Conservation (phyloP, 2,888 invertebrate genomes). For the Corbicula japonica region DNA sequence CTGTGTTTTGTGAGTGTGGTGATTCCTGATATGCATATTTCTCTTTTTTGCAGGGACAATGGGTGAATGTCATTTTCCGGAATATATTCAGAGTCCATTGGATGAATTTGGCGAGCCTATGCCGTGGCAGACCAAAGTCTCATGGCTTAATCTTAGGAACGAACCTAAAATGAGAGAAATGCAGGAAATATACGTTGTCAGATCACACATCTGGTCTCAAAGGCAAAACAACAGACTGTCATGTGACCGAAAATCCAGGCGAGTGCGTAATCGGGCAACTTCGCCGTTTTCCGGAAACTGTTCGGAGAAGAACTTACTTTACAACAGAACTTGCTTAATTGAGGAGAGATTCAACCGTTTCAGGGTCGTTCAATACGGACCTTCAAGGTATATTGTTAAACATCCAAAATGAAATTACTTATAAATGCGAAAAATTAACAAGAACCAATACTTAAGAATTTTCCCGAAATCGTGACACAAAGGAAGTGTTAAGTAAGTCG, state of each 20-base stretch:
- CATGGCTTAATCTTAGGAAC: slow-evolving; percentile 78
- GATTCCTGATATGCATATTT: background rate
- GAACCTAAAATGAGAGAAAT: slow-evolving; percentile 77
- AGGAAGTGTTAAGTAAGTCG: no score
- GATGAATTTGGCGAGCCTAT: slow-evolving; percentile 67
- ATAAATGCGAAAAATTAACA: no score
- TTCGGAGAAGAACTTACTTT: slow-evolving; percentile 70
- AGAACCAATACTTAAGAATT: no score
- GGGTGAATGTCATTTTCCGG: slow-evolving; percentile 74
- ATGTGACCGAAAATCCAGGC: slow-evolving; percentile 71
- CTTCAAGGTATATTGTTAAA: slow-evolving; percentile 74
- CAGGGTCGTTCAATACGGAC: slow-evolving; percentile 76
- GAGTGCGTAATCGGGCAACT: slow-evolving; percentile 63
- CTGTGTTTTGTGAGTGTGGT: background rate
- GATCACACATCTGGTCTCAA: slow-evolving; percentile 76
- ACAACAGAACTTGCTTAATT: slow-evolving; percentile 77
- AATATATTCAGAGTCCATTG: slow-evolving; percentile 76
- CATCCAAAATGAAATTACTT: no score
- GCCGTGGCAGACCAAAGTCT: slow-evolving; percentile 78
- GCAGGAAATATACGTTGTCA: slow-evolving; percentile 71
- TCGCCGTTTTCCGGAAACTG: slow-evolving; percentile 69
- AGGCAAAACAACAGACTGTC: slow-evolving; percentile 70
- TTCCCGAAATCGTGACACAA: no score
- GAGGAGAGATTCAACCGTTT: slow-evolving; percentile 71
- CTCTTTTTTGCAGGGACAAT: slow-evolving; percentile 18